phyloP scores from a whole-genome alignment of 2,113 vertebrate species.

The Peromyscus leucopus region DNA sequence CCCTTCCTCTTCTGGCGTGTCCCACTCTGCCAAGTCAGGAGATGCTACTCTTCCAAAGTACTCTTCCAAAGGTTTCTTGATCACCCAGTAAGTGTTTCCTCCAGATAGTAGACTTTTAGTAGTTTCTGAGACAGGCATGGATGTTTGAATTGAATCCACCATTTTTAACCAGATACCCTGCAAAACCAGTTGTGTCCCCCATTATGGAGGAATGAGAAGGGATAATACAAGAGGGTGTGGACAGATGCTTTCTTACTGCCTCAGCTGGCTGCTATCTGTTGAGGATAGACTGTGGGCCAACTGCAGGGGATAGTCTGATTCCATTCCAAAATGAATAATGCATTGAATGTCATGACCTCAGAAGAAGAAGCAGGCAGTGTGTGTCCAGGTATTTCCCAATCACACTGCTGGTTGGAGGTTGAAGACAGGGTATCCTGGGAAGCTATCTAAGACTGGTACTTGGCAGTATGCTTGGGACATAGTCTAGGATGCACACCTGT shows the following conservation, averaged over 20 bases:
- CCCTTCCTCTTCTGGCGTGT: neutral
- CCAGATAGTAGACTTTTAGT: neutral
- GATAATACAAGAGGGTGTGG: accelerated
- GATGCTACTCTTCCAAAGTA: neutral
- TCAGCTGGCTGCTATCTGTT: accelerated
- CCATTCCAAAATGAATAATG: accelerated
- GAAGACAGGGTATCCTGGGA: neutral
- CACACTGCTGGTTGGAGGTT: neutral
- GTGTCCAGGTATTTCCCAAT: neutral
- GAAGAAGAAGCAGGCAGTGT: neutral
- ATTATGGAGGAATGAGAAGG: neutral
- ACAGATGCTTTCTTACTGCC: accelerated
- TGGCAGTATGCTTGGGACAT: accelerated
- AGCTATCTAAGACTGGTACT: neutral
- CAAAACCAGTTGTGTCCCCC: accelerated
- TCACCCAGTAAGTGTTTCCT: neutral
- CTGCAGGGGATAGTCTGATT: neutral
- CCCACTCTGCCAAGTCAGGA: neutral
- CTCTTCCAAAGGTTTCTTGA: neutral
- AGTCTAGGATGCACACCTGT: no score
- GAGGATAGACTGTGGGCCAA: neutral
- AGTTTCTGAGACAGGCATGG: neutral
- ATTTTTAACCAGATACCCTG: neutral
- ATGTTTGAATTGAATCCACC: neutral
- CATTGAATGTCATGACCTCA: accelerated